Evolutionary conservation across 2,888 invertebrate genomes (phyloP).

Genomic region (Chesias legatella): DNA sequence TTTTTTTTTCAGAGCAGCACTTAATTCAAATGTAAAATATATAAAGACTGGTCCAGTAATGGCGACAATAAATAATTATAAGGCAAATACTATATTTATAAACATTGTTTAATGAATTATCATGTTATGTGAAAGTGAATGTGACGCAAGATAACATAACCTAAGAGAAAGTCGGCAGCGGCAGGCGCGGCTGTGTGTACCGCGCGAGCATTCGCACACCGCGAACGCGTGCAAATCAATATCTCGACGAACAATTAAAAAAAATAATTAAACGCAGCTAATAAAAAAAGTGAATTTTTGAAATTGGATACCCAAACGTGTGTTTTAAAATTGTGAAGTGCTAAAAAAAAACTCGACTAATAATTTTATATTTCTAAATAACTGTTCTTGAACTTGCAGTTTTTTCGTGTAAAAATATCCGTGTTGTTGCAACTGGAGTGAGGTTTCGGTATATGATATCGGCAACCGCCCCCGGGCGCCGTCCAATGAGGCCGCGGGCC

Average conservation of each 20-base stretch:
- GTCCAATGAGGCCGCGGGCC: constrained; percentile 68
- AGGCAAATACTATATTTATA: constrained; percentile 23
- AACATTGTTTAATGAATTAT: constrained; percentile 14
- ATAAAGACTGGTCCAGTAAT: constrained; percentile 33
- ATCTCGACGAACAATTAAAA: background rate
- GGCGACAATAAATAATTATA: constrained; percentile 43
- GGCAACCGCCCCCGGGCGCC: constrained; percentile 60
- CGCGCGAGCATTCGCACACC: constrained; percentile 39
- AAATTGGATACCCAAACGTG: background rate
- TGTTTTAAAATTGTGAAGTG: constrained; percentile 1
- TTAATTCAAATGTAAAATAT: constrained; percentile 16
- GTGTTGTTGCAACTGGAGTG: constrained; percentile 19
- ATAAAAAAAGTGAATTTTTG: constrained; percentile 6
- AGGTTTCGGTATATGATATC: constrained; percentile 31
- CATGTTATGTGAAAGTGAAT: constrained; percentile 32
- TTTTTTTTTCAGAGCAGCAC: constrained; percentile 14
- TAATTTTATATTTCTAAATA: constrained; percentile 17
- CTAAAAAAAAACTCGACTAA: no score
- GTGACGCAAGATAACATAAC: constrained; percentile 42
- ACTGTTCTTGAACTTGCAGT: no score
- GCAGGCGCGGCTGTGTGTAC: constrained; percentile 39
- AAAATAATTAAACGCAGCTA: background rate
- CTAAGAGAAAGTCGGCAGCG: constrained; percentile 66
- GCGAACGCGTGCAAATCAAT: constrained; percentile 40
- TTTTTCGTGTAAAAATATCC: no score